These are phyloP conservation scores for Festucalex cinctus DNA, from an alignment of 2,113 vertebrate genomes.

Conservation along the genomic window DNA sequence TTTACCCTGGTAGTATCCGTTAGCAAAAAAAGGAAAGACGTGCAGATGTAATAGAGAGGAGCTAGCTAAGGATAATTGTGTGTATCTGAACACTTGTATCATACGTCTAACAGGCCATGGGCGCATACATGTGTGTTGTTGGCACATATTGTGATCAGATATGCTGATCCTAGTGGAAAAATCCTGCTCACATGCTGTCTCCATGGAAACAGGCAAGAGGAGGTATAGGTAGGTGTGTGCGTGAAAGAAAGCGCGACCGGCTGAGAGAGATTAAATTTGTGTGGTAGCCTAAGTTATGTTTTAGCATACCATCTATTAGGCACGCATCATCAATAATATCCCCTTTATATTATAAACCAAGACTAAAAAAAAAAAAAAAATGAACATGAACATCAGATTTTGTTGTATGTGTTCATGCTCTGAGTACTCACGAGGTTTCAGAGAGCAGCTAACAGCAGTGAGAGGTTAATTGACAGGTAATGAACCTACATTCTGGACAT, in stretches of 20 bases:
- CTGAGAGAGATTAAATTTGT: not conserved
- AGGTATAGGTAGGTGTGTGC: slow-evolving; percentile 23
- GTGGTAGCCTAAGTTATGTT: not conserved
- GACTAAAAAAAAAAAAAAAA: not conserved
- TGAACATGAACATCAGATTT: not conserved
- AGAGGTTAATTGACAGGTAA: not conserved
- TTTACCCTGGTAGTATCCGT: no score
- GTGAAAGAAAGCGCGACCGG: slow-evolving; percentile 9
- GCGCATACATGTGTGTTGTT: slow-evolving; percentile 4
- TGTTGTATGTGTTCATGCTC: not conserved
- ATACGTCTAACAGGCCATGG: not conserved
- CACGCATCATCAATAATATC: not conserved
- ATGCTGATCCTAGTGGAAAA: slow-evolving; percentile 40
- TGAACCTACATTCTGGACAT: slow-evolving; percentile 3
- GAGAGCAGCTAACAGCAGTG: not conserved
- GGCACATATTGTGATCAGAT: slow-evolving; percentile 39
- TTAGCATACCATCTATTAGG: not conserved
- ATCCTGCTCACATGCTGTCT: slow-evolving; percentile 51
- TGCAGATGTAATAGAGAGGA: not conserved
- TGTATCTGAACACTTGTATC: not conserved
- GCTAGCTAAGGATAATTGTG: not conserved
- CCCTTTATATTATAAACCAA: not conserved
- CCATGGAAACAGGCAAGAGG: slow-evolving; percentile 60
- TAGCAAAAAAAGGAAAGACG: no score
- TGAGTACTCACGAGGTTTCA: not conserved